These are phyloP conservation scores for Drosophila fuyamai DNA, from an alignment of 1,140 invertebrate species.

Conservation along the genomic window DNA sequence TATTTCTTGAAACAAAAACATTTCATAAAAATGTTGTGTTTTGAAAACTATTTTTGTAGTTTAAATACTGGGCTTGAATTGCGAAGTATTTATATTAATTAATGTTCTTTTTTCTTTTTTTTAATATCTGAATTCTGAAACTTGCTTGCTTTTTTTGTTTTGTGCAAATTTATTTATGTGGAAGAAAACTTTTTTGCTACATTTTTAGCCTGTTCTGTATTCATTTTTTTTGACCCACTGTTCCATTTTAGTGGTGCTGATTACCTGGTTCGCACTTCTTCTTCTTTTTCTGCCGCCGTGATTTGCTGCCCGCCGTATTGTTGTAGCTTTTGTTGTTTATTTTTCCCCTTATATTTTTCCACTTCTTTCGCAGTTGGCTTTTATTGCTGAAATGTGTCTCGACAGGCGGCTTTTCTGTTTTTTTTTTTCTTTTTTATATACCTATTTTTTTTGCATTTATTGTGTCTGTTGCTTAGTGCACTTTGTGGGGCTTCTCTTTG, in stretches of 20 bases:
- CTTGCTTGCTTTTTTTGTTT: too few relatives aligned
- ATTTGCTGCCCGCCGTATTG: constrained; percentile 24
- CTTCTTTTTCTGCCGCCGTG: constrained; percentile 13
- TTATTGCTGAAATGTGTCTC: constrained; percentile 36
- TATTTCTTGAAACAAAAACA: too few relatives aligned
- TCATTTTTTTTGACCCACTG: neutral
- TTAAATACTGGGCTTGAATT: too few relatives aligned
- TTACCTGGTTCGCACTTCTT: constrained; percentile 37
- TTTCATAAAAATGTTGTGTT: too few relatives aligned
- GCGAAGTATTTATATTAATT: too few relatives aligned
- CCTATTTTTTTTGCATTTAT: constrained; percentile 14
- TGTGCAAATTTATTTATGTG: neutral
- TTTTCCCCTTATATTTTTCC: constrained; percentile 19
- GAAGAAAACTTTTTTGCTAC: neutral
- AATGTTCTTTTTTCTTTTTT: too few relatives aligned
- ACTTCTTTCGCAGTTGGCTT: constrained; percentile 34
- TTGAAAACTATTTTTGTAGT: too few relatives aligned
- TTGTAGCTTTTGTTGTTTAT: constrained; percentile 25
- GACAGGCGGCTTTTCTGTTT: constrained; percentile 28
- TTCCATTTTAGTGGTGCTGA: constrained; percentile 32
- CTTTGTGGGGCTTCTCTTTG: constrained; percentile 33
- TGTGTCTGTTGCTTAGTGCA: constrained; percentile 25
- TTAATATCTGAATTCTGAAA: too few relatives aligned
- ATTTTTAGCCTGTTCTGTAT: too few relatives aligned
- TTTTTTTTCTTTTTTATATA: neutral